Base-by-base conservation (phyloP, 2,888 invertebrate genomes). In the Drosophila tripunctata region DNA sequence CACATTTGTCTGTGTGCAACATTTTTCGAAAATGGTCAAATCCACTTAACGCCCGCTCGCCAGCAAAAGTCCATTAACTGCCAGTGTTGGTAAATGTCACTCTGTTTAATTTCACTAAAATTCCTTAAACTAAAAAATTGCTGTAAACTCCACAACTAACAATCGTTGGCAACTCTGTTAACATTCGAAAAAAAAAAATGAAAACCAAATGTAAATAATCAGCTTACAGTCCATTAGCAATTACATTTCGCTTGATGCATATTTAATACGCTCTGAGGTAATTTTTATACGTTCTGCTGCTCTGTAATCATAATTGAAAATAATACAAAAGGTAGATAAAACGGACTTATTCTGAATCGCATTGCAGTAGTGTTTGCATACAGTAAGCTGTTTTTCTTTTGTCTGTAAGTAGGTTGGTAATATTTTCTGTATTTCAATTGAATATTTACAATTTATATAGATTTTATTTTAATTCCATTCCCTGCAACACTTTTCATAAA, bases 1-100 rank as follows among this genome's bases (percentile, higher is more conserved):
- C 22, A 8, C 35, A 48, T n/a, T 33, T 14, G 12, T 22, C 0
- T 27, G 27, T 27, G 27, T 40, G 30, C 14, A 51, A 38, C 51
- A 61, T 65, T 72, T 69, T 50, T 27, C 27, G 33, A 47, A 77
- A 79, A 79, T 78, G 81, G 66, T 66, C 75, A 81, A 83, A 84
- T 74, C 84, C 82, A 83, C 84, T 83, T 84, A 81, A 79, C 74
- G 66, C 73, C 65, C 31, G 52, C 63, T 60, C 52, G 31, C 47
- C 27, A 10, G 27, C 27, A 27, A 10, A 65, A 75, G 78, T 69
- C 84, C 81, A 81, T 82, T 80, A 80, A 67, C 75, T 76, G 71
- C 43, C 64, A 62, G 61, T 62, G 50, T 67, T 62, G 58, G 31
- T 17, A 31, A 45, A 43, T 41, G 24, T n/a, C 36, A 58, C 35